Percentiles rank a stretch among this genome's conserved stretches.
Evolutionary conservation across 2,113 vertebrate species (phyloP).

Genomic region (Leptodactylus fuscus): DNA sequence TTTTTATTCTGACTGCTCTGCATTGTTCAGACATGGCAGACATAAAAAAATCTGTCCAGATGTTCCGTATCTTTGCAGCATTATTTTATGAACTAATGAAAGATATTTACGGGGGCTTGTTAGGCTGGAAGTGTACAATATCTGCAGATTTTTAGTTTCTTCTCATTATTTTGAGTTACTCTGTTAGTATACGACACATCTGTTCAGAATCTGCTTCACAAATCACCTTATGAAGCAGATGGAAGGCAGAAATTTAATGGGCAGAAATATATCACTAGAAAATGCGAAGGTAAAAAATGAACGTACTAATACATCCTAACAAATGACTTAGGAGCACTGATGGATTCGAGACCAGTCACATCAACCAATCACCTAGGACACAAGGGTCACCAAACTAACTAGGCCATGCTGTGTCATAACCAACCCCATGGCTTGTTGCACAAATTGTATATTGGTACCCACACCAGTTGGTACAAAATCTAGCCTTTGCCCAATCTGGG

Average conservation of each 20-base stretch:
- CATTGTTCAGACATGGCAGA: conserved; percentile 55
- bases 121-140: background rate
- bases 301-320: background rate
- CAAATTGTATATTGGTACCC: no score
- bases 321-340: background rate
- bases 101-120: conserved; percentile 13
- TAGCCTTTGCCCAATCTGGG: no score
- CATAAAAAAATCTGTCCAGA: conserved; percentile 10
- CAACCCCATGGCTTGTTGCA: no score
- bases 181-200: background rate
- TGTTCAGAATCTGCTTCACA: conserved; percentile 23
- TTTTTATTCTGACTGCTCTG: conserved; percentile 36
- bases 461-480: no score
- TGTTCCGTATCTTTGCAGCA: conserved; percentile 12
- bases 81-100: background rate
- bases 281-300: background rate
- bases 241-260: conserved; percentile 19
- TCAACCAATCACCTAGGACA: background rate
- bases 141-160: conserved; percentile 9
- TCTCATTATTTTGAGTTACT: conserved; percentile 11
- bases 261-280: background rate
- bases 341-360: background rate
- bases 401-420: background rate
- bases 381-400: background rate
- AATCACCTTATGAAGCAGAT: conserved; percentile 11